phyloP scores from a whole-genome alignment of 2,797 vertebrate species.

The Rousettus madagascariensis region DNA sequence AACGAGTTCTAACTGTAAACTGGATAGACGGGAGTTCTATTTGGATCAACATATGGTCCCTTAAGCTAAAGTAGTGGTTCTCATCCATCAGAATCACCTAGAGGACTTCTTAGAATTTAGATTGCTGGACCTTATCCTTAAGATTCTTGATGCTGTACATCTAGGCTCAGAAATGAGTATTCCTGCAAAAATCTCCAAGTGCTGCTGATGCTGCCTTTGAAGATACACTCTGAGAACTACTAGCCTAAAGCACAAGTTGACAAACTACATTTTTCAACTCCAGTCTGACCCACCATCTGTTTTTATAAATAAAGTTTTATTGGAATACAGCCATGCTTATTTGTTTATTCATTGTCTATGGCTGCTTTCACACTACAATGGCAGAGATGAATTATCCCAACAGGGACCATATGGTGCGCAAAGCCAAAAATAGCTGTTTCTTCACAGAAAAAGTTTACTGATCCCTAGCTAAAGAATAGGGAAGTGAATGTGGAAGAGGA shows the following conservation, averaged over 20 bases:
- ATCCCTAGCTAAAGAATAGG: neutral
- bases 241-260: neutral
- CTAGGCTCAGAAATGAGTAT: neutral
- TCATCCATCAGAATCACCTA: neutral
- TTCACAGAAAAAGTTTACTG: neutral
- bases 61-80: neutral
- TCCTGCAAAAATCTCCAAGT: neutral
- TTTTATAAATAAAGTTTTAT: constrained; percentile 43
- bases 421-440: neutral
- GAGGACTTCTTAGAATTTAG: neutral
- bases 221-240: neutral
- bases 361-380: neutral
- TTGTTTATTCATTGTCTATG: neutral
- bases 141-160: neutral
- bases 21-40: neutral
- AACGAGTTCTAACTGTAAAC: constrained; percentile 10
- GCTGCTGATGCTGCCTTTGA: neutral
- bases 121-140: neutral
- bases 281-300: neutral
- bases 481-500: neutral
- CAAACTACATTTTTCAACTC: neutral
- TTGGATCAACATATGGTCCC: neutral
- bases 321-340: neutral
- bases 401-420: neutral
- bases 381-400: neutral